Evolutionary conservation across 2,113 vertebrate genomes (phyloP).

Genomic region (Microtus pennsylvanicus): DNA sequence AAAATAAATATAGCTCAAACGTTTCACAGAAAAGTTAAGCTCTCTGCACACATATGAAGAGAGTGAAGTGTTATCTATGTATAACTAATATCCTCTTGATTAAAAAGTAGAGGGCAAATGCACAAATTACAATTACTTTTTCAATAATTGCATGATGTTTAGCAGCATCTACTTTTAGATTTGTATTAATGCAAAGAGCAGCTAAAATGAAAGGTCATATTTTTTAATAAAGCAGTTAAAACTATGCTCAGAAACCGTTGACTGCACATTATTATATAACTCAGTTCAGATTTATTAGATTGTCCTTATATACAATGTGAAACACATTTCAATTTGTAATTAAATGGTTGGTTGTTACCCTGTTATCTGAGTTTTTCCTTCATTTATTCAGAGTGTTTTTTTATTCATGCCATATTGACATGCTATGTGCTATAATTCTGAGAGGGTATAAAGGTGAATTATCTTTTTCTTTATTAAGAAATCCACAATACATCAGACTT

Average conservation of each 20-base stretch:
- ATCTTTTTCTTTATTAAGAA: background rate
- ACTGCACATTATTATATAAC: slow-evolving; percentile 12
- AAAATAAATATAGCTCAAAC: slow-evolving; percentile 40
- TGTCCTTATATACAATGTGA: background rate
- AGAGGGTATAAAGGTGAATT: background rate
- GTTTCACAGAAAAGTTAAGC: background rate
- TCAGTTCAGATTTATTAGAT: background rate
- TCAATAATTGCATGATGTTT: background rate
- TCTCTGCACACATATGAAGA: background rate
- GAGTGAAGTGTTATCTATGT: background rate
- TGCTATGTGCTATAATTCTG: background rate
- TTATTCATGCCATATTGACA: background rate
- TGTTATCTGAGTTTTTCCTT: background rate
- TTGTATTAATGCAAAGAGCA: background rate
- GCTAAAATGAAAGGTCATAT: background rate
- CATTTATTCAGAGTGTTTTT: background rate
- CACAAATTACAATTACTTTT: background rate
- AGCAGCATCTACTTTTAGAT: background rate
- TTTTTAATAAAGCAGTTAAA: slow-evolving; percentile 20
- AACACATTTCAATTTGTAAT: background rate
- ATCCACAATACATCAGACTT: background rate
- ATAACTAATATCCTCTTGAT: background rate
- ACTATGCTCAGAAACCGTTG: background rate
- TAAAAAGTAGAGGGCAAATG: background rate
- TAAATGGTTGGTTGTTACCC: background rate